Base-by-base conservation (phyloP, 2,888 invertebrate species). In the Cephus sareptanus region DNA sequence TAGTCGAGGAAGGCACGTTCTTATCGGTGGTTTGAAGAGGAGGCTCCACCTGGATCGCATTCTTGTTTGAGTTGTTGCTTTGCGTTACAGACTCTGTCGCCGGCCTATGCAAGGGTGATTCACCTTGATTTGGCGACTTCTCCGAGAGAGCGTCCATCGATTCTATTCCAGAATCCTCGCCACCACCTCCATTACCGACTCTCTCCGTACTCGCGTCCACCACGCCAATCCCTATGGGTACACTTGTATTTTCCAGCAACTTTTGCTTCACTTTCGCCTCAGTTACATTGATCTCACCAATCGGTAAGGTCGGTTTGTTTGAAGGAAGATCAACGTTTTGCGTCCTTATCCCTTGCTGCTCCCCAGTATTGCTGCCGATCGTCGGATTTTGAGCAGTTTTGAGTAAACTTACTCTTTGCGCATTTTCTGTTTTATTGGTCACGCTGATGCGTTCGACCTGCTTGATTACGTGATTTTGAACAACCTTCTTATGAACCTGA, bases 61-160 rank as follows among this genome's bases (percentile, higher is more conserved):
- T 81, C 30, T 92, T 87, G 87, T 71, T 92, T 40, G 40, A 40
- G 91, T 33, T 91, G 91, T 1, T 80, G 81, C 69, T 82, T 82
- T 83, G 86, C 77, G 84, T 82, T 77, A 85, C 87, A 34, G 85
- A 83, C 78, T 87, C 89, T 89, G 83, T 92, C 88, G 86, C 93
- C 92, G 86, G 94, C 93, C 89, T 91, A 85, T 91, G 89, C 84
- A 92, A 83, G 92, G 94, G 82, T 94, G 96, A 91, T 94, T 96
- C 92, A 93, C 96, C 96, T 90, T 97, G 97, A 91, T 97, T 96
- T n/a, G 96, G 96, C 82, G 96, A 96, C 90, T 97, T 97, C 90
- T 98, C 97, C 33, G 97, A 97, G n/a, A 97, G 92, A 3, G 97
- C 97, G 90, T 98, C 97, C 97, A 97, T 97, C 69, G 97, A 97